phyloP scores from a whole-genome alignment of 2,888 invertebrate species.

The Gari tellinella region DNA sequence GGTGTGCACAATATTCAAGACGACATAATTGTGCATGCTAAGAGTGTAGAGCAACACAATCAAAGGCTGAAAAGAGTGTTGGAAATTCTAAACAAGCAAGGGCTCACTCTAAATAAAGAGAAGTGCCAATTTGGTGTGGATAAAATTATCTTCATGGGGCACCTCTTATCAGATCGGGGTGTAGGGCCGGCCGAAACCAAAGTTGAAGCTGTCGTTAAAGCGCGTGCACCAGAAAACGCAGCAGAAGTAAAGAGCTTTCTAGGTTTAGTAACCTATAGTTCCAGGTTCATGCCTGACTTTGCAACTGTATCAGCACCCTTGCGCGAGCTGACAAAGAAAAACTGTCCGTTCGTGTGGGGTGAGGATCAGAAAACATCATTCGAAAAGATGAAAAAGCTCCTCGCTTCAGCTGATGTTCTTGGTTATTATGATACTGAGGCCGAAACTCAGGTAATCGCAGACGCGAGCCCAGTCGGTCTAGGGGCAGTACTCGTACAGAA shows the following conservation, averaged over 20 bases:
- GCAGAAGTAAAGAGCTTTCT: conserved; percentile 44
- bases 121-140: conserved; percentile 12
- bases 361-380: conserved; percentile 17
- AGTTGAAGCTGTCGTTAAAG: conserved; percentile 11
- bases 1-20: conserved; percentile 14
- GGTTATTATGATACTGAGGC: conserved; percentile 37
- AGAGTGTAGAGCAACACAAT: background rate
- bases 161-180: conserved; percentile 6
- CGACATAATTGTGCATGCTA: conserved; percentile 12
- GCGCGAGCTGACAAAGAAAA: conserved; percentile 18
- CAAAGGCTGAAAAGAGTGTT: conserved; percentile 5
- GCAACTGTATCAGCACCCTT: conserved; percentile 41
- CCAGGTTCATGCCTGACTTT: conserved; percentile 34
- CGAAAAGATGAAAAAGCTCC: conserved; percentile 22
- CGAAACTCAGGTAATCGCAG: conserved; percentile 44
- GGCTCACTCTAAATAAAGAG: conserved; percentile 4
- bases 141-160: conserved; percentile 17
- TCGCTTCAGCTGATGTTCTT: conserved; percentile 41
- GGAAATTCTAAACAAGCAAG: background rate
- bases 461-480: conserved; percentile 48
- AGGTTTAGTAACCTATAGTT: conserved; percentile 15
- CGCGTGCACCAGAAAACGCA: conserved; percentile 28
- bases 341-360: conserved; percentile 8
- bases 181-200: conserved; percentile 9
- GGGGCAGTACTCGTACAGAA: conserved; percentile 37